Evolutionary conservation across 2,797 vertebrate genomes (phyloP).

Genomic region (Acomys russatus): DNA sequence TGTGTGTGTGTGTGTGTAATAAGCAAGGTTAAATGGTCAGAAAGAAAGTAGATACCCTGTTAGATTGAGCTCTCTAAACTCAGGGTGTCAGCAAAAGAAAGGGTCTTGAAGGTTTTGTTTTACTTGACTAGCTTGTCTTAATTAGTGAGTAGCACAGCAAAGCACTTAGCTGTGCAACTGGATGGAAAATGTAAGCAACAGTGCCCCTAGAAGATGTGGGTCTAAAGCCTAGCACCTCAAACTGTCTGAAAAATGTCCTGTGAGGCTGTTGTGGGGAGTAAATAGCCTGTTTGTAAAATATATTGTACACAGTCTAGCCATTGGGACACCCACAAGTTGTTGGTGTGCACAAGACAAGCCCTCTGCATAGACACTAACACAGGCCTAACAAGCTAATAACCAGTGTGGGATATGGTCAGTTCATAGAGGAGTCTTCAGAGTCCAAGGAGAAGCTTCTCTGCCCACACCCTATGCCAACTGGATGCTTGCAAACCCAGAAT

Average conservation of each 20-base stretch:
- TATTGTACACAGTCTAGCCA: not conserved
- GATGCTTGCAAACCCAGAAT: not conserved
- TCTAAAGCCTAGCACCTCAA: not conserved
- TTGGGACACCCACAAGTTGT: not conserved
- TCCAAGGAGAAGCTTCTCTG: not conserved
- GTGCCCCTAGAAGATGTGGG: not conserved
- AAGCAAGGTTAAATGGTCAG: not conserved
- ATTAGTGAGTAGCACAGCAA: not conserved
- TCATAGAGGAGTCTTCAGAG: not conserved
- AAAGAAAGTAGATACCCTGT: constrained; percentile 1
- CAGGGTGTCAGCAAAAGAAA: not conserved
- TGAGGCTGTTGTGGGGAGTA: not conserved
- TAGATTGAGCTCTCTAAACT: not conserved
- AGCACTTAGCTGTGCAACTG: not conserved
- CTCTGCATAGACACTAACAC: not conserved
- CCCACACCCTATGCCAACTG: not conserved
- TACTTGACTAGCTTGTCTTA: not conserved
- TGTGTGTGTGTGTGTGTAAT: not conserved
- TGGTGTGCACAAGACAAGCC: not conserved
- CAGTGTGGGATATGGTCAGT: not conserved
- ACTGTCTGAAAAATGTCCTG: not conserved
- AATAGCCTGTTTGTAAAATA: not conserved
- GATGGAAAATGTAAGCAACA: not conserved
- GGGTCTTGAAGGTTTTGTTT: not conserved
- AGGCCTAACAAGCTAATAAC: not conserved